These are phyloP conservation scores for Gambusia affinis DNA, from an alignment of 2,113 vertebrate genomes.

Conservation along the genomic window DNA sequence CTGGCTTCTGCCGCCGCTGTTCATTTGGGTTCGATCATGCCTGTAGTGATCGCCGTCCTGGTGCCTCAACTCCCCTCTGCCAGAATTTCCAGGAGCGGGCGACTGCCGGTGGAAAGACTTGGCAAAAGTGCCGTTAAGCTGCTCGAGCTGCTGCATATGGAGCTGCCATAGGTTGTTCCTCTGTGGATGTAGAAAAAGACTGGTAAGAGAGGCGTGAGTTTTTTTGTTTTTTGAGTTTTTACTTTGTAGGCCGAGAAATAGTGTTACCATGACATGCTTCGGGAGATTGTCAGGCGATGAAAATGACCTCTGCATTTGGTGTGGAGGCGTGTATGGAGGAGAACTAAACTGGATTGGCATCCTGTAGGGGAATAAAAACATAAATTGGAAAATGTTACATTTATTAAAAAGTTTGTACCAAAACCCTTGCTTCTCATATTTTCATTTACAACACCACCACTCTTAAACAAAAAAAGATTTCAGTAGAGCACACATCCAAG, in stretches of 20 bases:
- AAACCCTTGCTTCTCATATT: not conserved
- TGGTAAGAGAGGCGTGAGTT: not conserved
- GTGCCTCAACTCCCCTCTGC: slow-evolving; percentile 71
- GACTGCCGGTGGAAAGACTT: slow-evolving; percentile 56
- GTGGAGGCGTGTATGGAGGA: slow-evolving; percentile 59
- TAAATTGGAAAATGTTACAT: no score
- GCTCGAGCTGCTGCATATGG: slow-evolving; percentile 77
- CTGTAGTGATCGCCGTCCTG: slow-evolving; percentile 60
- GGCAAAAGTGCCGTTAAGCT: slow-evolving; percentile 59
- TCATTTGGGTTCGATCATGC: slow-evolving; percentile 58
- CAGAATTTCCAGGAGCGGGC: slow-evolving; percentile 33
- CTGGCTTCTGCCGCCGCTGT: slow-evolving; percentile 72
- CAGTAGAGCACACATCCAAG: no score
- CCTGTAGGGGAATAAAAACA: slow-evolving; percentile 52
- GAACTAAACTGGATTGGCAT: slow-evolving; percentile 64
- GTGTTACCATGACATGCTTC: slow-evolving; percentile 85
- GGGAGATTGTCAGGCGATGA: slow-evolving; percentile 84
- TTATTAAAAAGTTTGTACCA: not conserved
- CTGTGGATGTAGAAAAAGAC: slow-evolving; percentile 59
- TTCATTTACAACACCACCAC: no score
- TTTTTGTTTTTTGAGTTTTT: not conserved
- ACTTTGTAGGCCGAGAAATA: not conserved
- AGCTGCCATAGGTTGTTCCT: slow-evolving; percentile 82
- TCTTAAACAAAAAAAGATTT: no score
- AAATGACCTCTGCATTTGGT: slow-evolving; percentile 78